Percentiles rank a stretch among this genome's conserved stretches.
These are phyloP conservation scores for Pseudoips prasinana DNA, from an alignment of 2,888 invertebrate genomes.

Conservation along the genomic window DNA sequence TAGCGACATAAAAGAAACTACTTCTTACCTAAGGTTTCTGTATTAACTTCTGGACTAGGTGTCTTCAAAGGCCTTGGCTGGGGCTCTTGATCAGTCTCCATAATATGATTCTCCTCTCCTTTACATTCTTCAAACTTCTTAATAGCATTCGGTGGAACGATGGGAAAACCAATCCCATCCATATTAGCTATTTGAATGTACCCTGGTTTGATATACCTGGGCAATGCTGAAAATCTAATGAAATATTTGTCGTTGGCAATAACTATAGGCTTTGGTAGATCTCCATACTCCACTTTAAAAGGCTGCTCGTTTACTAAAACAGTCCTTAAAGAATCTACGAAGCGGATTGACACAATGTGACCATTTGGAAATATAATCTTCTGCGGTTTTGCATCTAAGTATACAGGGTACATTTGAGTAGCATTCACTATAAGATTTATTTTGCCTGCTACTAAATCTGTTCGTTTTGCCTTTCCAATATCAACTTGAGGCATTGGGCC, in stretches of 20 bases:
- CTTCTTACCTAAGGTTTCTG: constrained; percentile 60
- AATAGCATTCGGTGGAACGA: constrained; percentile 15
- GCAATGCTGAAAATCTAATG: constrained; percentile 90
- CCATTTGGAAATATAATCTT: constrained; percentile 86
- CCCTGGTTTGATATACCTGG: constrained; percentile 87
- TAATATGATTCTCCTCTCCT: constrained; percentile 33
- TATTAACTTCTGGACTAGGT: constrained; percentile 58
- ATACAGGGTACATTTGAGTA: constrained; percentile 89
- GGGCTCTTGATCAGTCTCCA: constrained; percentile 48
- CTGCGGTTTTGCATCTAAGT: constrained; percentile 92
- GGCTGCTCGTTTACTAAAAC: constrained; percentile 90
- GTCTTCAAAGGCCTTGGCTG: constrained; percentile 44
- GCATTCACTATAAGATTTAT: constrained; percentile 93
- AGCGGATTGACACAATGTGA: constrained; percentile 88
- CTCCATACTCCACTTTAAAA: constrained; percentile 91
- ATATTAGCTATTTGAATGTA: constrained; percentile 86
- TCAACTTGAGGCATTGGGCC: constrained; percentile 97
- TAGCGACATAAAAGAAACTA: too few species aligned
- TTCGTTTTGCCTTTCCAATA: constrained; percentile 89
- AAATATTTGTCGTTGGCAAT: constrained; percentile 90
- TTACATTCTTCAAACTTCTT: constrained; percentile 33
- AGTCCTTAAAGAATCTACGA: constrained; percentile 89
- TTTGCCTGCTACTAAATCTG: constrained; percentile 92
- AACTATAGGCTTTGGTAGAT: constrained; percentile 89
- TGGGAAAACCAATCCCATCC: constrained; percentile 77